phyloP scores from a whole-genome alignment of 1,140 invertebrate genomes.

The Ylistrum balloti region DNA sequence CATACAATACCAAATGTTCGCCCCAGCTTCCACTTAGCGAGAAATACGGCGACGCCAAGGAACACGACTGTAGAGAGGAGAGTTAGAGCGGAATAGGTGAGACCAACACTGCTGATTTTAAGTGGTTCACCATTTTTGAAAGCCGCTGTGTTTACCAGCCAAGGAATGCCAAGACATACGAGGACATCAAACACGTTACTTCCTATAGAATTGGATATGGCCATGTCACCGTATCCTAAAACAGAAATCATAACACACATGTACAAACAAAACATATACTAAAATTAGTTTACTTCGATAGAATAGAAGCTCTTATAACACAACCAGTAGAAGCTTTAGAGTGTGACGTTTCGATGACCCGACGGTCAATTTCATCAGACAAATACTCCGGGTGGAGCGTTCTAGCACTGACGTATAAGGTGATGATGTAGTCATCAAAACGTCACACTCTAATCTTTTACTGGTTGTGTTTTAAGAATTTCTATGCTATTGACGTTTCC shows the following conservation, averaged over 20 bases:
- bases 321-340: no score
- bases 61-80: slow-evolving; percentile 79
- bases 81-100: slow-evolving; percentile 77
- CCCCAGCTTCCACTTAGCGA: slow-evolving; percentile 77
- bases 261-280: no score
- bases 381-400: no score
- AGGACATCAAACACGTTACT: slow-evolving; percentile 99
- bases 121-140: slow-evolving; percentile 66
- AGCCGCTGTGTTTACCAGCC: slow-evolving; percentile 83
- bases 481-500: no score
- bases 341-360: no score
- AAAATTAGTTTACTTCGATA: no score
- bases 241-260: background rate
- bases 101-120: slow-evolving; percentile 72
- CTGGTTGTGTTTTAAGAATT: no score
- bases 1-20: slow-evolving; percentile 74
- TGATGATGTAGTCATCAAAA: no score
- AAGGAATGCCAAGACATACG: slow-evolving; percentile 96
- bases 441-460: no score
- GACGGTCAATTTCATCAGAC: no score
- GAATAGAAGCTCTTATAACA: no score
- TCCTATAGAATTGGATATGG: slow-evolving; percentile 98
- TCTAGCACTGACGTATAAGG: no score
- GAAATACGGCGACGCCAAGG: slow-evolving; percentile 70
- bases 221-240: slow-evolving; percentile 93